These are phyloP conservation scores for Troides helena DNA, from an alignment of 2,888 invertebrate genomes.

Conservation along the genomic window DNA sequence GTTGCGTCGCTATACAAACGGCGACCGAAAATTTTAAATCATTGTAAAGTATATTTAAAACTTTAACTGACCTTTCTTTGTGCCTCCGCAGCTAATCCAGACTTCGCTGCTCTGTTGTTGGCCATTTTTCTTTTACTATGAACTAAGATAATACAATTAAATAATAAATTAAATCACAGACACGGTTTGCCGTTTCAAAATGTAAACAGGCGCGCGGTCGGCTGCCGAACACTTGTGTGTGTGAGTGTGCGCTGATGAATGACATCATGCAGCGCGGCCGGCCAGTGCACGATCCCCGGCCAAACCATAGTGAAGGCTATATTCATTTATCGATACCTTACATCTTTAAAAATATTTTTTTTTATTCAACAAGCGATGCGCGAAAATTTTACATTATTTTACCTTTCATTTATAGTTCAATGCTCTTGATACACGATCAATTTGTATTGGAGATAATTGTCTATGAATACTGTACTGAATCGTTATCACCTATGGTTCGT, in stretches of 20 bases:
- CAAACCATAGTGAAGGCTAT: conserved; percentile 28
- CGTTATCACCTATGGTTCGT: no score
- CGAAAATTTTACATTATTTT: no score
- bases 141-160: conserved; percentile 52
- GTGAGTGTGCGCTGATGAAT: conserved; percentile 75
- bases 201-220: conserved; percentile 70
- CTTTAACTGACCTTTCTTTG: conserved; percentile 90
- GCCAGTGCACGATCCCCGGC: conserved; percentile 47
- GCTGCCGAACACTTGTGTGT: conserved; percentile 60
- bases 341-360: not conserved
- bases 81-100: conserved; percentile 97
- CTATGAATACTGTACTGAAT: no score
- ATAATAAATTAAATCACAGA: conserved; percentile 70
- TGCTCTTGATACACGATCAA: no score
- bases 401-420: no score
- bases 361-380: no score
- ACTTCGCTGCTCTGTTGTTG: conserved; percentile 91
- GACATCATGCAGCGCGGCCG: conserved; percentile 68
- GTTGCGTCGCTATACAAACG: conserved; percentile 42
- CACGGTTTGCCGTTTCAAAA: conserved; percentile 55
- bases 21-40: conserved; percentile 35
- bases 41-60: conserved; percentile 30
- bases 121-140: conserved; percentile 82
- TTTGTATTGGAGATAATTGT: no score
- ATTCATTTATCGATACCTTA: conserved; percentile 25